phyloP scores from a whole-genome alignment of 2,888 invertebrate genomes.

The Troides aeacus region DNA sequence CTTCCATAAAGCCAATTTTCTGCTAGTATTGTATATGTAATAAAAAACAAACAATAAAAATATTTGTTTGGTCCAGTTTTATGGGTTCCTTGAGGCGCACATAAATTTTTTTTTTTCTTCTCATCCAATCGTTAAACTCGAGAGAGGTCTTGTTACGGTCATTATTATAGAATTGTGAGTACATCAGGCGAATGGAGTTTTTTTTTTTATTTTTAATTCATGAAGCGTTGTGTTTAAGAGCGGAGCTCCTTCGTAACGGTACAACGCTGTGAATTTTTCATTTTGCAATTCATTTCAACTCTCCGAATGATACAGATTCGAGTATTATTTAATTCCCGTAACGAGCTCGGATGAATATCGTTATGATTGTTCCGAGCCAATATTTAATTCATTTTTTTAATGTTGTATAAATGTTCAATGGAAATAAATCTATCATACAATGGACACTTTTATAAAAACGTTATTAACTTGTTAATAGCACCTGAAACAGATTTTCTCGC shows the following conservation, averaged over 20 bases:
- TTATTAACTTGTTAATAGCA: no score
- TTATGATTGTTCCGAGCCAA: not conserved
- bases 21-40: not conserved
- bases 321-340: constrained; percentile 1
- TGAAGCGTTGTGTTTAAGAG: constrained; percentile 12
- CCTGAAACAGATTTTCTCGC: no score
- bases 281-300: constrained; percentile 16
- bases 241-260: constrained; percentile 7
- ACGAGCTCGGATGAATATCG: not conserved
- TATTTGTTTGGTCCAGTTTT: not conserved
- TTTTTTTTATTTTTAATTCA: constrained; percentile 12
- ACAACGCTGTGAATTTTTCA: constrained; percentile 19
- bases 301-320: not conserved
- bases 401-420: not conserved
- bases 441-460: no score
- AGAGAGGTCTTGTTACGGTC: not conserved
- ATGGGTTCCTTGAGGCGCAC: not conserved
- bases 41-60: not conserved
- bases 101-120: not conserved
- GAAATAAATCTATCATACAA: not conserved
- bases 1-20: not conserved
- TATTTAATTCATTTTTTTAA: not conserved
- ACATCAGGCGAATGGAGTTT: not conserved
- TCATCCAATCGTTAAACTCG: not conserved
- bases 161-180: not conserved